These are phyloP conservation scores for Trissolcus brochymenae DNA, from an alignment of 2,888 invertebrate genomes.

Conservation along the genomic window DNA sequence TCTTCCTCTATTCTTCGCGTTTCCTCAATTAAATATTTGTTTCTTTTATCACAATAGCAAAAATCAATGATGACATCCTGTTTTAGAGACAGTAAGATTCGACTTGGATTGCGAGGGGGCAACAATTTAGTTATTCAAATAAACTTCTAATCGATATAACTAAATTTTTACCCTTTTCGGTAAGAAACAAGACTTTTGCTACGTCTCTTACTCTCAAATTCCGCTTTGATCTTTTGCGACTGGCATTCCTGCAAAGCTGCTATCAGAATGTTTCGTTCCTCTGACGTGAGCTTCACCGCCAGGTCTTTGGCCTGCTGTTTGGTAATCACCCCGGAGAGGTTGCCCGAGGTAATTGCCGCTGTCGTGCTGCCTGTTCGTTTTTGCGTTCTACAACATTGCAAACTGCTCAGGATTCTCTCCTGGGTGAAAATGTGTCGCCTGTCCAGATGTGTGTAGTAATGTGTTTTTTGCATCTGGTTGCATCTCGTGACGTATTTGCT, in stretches of 20 bases:
- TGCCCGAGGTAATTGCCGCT: conserved; percentile 55
- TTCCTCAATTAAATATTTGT: too few relatives aligned
- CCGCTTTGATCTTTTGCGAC: conserved; percentile 85
- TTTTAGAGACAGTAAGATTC: background rate
- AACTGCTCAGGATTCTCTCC: background rate
- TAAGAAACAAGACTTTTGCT: background rate
- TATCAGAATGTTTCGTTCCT: conserved; percentile 84
- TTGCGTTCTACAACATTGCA: conserved; percentile 10
- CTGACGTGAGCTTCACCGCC: conserved; percentile 83
- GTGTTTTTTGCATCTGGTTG: conserved; percentile 14
- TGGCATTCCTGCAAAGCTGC: conserved; percentile 85
- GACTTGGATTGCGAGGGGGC: conserved; percentile 6
- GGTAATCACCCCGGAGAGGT: conserved; percentile 75
- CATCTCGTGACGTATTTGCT: conserved; percentile 16
- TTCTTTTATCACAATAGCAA: too few relatives aligned
- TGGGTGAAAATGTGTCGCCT: conserved; percentile 12
- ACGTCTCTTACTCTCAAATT: conserved; percentile 84
- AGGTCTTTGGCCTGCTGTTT: conserved; percentile 86
- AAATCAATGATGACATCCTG: too few relatives aligned
- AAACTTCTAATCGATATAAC: conserved; percentile 4
- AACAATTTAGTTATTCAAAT: conserved; percentile 16
- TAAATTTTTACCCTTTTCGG: conserved; percentile 15
- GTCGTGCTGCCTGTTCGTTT: conserved; percentile 57
- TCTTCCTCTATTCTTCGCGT: too few relatives aligned
- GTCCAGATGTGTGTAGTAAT: conserved; percentile 4